Conservation (phyloP, 1,140 invertebrate species). For the Pantala flavescens region DNA sequence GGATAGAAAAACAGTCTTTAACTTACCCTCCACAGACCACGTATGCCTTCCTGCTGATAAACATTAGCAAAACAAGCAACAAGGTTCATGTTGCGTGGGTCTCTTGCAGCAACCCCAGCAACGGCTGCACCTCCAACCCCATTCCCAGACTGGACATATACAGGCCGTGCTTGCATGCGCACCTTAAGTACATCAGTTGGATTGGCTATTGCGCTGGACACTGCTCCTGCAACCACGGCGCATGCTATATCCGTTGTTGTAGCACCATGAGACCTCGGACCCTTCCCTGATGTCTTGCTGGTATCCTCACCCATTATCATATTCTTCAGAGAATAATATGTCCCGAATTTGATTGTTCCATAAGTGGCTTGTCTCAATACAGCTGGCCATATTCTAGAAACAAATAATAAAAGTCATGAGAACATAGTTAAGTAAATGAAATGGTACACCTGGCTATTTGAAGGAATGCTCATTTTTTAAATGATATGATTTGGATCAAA, state of each 20-base stretch:
- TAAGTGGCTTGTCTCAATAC: constrained; percentile 87
- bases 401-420: constrained; percentile 26
- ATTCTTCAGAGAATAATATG: constrained; percentile 86
- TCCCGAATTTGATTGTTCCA: constrained; percentile 93
- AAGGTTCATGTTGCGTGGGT: constrained; percentile 33
- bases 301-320: constrained; percentile 31
- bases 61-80: constrained; percentile 68
- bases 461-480: too few relatives aligned
- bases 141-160: constrained; percentile 29
- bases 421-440: too few relatives aligned
- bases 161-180: constrained; percentile 66
- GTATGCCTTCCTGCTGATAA: constrained; percentile 65
- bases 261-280: constrained; percentile 25
- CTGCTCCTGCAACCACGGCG: constrained; percentile 70
- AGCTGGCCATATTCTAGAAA: constrained; percentile 75
- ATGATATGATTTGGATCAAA: too few relatives aligned
- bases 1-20: too few relatives aligned
- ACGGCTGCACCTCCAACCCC: constrained; percentile 17
- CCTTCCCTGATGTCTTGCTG: constrained; percentile 61
- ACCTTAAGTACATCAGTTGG: constrained; percentile 98
- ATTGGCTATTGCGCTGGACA: constrained; percentile 91
- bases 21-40: constrained; percentile 76
- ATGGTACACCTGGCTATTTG: too few relatives aligned
- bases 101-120: constrained; percentile 25
- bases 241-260: constrained; percentile 35